Conservation (phyloP, 2,113 vertebrate species). For the Aegypius monachus region DNA sequence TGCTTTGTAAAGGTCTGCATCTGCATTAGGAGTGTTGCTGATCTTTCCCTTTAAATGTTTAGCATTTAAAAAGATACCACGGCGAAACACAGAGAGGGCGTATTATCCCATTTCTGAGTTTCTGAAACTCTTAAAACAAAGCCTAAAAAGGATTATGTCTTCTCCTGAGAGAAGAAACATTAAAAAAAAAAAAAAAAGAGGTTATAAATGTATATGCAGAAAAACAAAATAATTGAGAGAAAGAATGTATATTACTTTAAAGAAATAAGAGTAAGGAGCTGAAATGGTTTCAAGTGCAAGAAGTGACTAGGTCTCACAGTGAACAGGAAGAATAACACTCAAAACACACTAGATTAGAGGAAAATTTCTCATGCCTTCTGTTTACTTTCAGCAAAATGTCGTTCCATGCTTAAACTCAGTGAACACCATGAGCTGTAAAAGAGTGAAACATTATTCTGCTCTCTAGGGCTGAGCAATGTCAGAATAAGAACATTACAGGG, state of each 20-base stretch:
- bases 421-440: not conserved
- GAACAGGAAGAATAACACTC: not conserved
- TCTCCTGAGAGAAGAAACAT: not conserved
- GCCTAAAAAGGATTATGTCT: not conserved
- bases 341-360: not conserved
- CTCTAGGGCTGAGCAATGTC: not conserved
- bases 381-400: not conserved
- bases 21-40: not conserved
- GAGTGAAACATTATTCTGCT: not conserved
- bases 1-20: slow-evolving; percentile 23
- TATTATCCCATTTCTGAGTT: not conserved
- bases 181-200: not conserved
- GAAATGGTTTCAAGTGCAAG: not conserved
- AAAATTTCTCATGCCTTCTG: not conserved
- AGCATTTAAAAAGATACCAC: not conserved
- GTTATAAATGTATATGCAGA: not conserved
- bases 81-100: not conserved
- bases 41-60: slow-evolving; percentile 3
- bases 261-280: not conserved
- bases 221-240: not conserved
- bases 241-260: not conserved
- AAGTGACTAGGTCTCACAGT: not conserved
- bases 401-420: not conserved
- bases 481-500: not conserved
- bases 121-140: not conserved